Evolutionary conservation across 1,140 invertebrate species (phyloP).

Genomic region (Drosophila kikkawai): DNA sequence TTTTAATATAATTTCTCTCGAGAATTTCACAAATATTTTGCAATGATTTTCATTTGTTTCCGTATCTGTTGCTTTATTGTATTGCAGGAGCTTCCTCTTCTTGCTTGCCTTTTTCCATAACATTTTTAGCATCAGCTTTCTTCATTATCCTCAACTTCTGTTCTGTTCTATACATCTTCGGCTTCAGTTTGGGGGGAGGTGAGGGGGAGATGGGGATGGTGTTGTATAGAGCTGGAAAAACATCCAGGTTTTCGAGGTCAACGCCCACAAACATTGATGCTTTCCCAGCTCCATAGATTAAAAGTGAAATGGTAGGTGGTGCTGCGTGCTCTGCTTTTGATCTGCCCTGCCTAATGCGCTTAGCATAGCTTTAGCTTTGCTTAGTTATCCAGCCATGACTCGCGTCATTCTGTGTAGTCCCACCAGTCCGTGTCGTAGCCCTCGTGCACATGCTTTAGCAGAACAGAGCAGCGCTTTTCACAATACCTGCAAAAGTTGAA

Average conservation of each 20-base stretch:
- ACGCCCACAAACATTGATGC: background rate
- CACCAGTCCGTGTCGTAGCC: constrained; percentile 99
- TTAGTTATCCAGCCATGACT: constrained; percentile 82
- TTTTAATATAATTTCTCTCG: constrained; percentile 29
- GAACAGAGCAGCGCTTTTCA: constrained; percentile 96
- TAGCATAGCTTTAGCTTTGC: constrained; percentile 43
- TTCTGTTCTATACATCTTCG: constrained; percentile 25
- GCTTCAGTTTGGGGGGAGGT: background rate
- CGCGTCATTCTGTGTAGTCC: constrained; percentile 94
- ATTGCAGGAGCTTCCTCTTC: constrained; percentile 16
- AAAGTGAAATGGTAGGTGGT: background rate
- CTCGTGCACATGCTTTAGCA: constrained; percentile 98
- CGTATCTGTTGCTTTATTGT: background rate
- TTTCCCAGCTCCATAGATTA: background rate
- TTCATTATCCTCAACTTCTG: constrained; percentile 21
- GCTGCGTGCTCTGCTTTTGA: constrained; percentile 9
- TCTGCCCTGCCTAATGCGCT: constrained; percentile 27
- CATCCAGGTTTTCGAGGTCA: background rate
- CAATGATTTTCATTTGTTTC: constrained; percentile 2
- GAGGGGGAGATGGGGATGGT: background rate
- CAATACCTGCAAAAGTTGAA: constrained; percentile 90
- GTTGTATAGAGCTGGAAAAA: constrained; percentile 13
- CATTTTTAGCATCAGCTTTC: constrained; percentile 8
- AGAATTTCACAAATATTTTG: constrained; percentile 22
- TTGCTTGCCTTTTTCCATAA: constrained; percentile 1